Evolutionary conservation across 1,140 invertebrate species (phyloP), one percentile per base, ranked within the genome.

Genomic region (Drosophila subobscura): DNA sequence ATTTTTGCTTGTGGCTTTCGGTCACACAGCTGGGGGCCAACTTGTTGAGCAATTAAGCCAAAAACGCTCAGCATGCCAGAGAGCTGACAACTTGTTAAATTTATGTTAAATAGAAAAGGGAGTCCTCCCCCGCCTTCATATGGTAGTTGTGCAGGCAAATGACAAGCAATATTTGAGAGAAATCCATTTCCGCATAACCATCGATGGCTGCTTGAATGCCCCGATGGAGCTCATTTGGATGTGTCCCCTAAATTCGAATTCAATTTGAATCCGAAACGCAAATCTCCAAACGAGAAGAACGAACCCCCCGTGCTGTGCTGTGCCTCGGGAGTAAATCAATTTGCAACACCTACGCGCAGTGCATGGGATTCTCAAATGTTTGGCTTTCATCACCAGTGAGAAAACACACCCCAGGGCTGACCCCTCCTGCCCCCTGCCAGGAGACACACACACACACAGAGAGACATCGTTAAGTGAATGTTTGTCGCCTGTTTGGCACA

Each of bases 41-140:
- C 80, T 85, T 85, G 80, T 85, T 85, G 80, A 85, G 80, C 80
- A 85, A 85, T 84, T 85, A 85, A 85, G 80, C 72, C 66, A 53
- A 37, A 29, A 71, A 45, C 63, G 63, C 63, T 73, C 64, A 56
- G 56, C 68, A 53, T 66, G 54, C 41, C 44, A 47, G 27, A 29
- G 16, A 20, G 53, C 51, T 63, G 67, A 59, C 45, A 74, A 40
- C 79, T 77, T 57, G 58, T 66, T 83, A 63, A 77, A 78, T 83
- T 83, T 83, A 70, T 81, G 64, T 61, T 68, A 81, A 60, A 44
- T 44, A 58, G 10, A 61, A 73, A 72, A 72, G 16, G 16, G 16
- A 20, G 16, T 20, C 16, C 16, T 1, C 16, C 16, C 16, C 16
- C 16, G 16, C 16, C 16, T 20, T 20, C 16, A 20, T 20, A 20